Conservation (phyloP, 1,140 invertebrate genomes). For the Spodoptera frugiperda region DNA sequence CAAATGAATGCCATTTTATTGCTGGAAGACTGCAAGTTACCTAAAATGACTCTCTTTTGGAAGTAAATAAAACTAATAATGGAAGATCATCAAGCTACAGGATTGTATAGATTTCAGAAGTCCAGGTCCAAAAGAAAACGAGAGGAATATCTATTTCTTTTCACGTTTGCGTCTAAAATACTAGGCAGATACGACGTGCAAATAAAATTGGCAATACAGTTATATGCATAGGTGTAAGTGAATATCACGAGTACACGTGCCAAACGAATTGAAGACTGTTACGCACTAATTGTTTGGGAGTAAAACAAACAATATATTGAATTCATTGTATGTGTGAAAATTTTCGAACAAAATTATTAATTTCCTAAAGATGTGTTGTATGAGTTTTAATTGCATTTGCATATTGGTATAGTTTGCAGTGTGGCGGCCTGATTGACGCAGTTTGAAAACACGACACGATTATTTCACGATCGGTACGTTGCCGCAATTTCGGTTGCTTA, state of each 20-base stretch:
- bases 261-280: conserved; percentile 6
- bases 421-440: conserved; percentile 28
- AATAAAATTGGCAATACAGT: too few relatives aligned
- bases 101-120: too few relatives aligned
- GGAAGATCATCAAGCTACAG: too few relatives aligned
- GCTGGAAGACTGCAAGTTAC: too few relatives aligned
- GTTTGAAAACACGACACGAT: conserved; percentile 31
- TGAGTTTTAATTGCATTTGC: conserved; percentile 31
- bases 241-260: not conserved
- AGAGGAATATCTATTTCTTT: too few relatives aligned
- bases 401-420: not conserved
- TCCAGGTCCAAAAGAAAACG: too few relatives aligned
- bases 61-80: too few relatives aligned
- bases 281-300: conserved; percentile 16
- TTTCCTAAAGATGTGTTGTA: conserved; percentile 2
- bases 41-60: too few relatives aligned
- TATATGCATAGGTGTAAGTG: too few relatives aligned
- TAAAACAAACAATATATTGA: not conserved
- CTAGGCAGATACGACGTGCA: too few relatives aligned
- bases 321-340: not conserved
- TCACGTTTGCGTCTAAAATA: too few relatives aligned
- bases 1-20: too few relatives aligned
- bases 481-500: conserved; percentile 48
- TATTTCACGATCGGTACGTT: conserved; percentile 50
- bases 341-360: not conserved